Evolutionary conservation across 2,113 vertebrate genomes (phyloP).

Genomic region (Cololabis saira): DNA sequence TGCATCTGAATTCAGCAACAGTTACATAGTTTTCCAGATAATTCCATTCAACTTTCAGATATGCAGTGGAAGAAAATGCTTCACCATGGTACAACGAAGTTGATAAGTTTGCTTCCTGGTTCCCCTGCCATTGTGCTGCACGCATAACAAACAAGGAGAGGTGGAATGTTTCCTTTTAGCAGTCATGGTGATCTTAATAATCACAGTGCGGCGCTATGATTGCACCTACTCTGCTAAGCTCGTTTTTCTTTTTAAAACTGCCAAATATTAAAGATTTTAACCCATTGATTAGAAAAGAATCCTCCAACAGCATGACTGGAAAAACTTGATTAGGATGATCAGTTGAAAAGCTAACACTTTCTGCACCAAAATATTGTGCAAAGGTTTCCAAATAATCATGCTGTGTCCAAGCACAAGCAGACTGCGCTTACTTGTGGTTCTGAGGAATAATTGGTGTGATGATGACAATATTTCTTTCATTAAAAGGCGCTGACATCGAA

Average conservation of each 20-base stretch:
- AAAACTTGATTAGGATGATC: too few species aligned
- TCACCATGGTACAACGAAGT: slow-evolving; percentile 16
- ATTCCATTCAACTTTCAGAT: slow-evolving; percentile 45
- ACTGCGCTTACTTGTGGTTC: too few species aligned
- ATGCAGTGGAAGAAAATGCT: slow-evolving; percentile 50
- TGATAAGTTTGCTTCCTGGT: slow-evolving; percentile 54
- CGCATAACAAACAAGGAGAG: slow-evolving; percentile 46
- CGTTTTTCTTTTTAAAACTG: too few species aligned
- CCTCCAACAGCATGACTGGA: slow-evolving; percentile 14
- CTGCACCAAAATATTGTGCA: too few species aligned
- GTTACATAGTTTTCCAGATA: slow-evolving; percentile 38
- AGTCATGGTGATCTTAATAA: slow-evolving; percentile 62
- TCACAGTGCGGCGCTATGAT: slow-evolving; percentile 47
- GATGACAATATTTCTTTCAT: too few species aligned
- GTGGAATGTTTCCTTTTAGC: slow-evolving; percentile 49
- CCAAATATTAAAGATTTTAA: too few species aligned
- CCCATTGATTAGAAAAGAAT: not conserved
- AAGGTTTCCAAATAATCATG: too few species aligned
- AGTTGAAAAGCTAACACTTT: too few species aligned
- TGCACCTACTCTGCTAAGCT: slow-evolving; percentile 25
- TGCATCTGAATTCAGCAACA: slow-evolving; percentile 62
- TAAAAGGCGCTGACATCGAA: too few species aligned
- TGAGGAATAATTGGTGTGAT: too few species aligned
- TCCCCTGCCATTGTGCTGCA: slow-evolving; percentile 39
- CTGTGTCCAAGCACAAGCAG: too few species aligned